phyloP scores from a whole-genome alignment of 92 coral and sea anemone species.

The Porites divaricata region DNA sequence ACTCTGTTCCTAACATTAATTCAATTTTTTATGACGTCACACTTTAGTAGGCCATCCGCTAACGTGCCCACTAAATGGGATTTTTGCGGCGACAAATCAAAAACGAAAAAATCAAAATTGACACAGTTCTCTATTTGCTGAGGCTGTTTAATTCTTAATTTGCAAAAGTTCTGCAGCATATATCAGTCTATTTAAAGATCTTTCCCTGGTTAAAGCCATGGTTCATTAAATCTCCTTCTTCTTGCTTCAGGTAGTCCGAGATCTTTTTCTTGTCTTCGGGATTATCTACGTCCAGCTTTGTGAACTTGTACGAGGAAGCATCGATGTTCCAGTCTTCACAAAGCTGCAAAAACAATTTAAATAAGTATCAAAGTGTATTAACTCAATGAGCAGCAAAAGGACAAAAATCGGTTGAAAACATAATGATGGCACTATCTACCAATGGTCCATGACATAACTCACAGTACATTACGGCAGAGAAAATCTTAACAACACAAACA shows the following conservation, averaged over 20 bases:
- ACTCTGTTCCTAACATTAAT: no score
- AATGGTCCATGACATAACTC: no score
- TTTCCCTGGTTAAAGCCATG: conserved; percentile 74
- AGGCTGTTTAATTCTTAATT: conserved; percentile 1
- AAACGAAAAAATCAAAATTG: neutral
- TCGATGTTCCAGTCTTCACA: conserved; percentile 78
- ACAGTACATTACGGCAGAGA: neutral
- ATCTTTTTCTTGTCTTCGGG: conserved; percentile 74
- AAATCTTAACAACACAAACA: neutral
- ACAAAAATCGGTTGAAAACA: no score
- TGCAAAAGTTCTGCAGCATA: neutral
- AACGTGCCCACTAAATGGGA: no score
- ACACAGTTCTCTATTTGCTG: neutral
- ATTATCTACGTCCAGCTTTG: conserved; percentile 80
- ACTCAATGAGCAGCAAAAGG: no score
- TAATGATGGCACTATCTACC: neutral
- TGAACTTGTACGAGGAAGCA: conserved; percentile 81
- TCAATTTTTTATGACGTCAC: no score
- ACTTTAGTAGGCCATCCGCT: no score
- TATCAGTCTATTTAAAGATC: conserved; percentile 65
- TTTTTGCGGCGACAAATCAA: neutral
- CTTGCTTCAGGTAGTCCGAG: conserved; percentile 68
- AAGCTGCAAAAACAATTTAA: conserved; percentile 58
- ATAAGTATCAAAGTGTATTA: neutral
- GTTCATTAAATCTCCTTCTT: conserved; percentile 78